These are phyloP conservation scores for Amphipoea lucens DNA, from an alignment of 2,888 invertebrate genomes.

Conservation along the genomic window DNA sequence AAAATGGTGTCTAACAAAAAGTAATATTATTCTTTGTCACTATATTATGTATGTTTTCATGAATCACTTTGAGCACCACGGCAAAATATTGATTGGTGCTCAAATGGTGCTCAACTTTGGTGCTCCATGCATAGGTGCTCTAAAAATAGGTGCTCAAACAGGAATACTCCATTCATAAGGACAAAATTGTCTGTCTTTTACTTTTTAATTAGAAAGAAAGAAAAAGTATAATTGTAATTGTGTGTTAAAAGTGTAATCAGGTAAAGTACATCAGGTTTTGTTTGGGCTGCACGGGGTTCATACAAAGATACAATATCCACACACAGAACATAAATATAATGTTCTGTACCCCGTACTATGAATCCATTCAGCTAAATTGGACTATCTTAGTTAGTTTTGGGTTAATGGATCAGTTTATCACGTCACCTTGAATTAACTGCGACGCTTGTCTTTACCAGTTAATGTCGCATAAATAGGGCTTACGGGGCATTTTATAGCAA, in stretches of 20 bases:
- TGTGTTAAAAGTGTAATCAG: neutral
- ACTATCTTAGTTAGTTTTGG: conserved; percentile 39
- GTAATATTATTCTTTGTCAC: neutral
- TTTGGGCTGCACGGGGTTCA: neutral
- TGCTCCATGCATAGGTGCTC: too few relatives aligned
- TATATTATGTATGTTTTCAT: neutral
- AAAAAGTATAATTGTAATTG: too few relatives aligned
- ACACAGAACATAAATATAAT: neutral
- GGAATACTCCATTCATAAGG: neutral
- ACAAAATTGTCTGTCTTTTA: neutral
- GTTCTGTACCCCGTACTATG: conserved; percentile 16
- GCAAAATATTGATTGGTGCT: too few relatives aligned
- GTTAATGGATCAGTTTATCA: conserved; percentile 53
- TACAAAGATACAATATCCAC: conserved; percentile 18
- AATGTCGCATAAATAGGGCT: conserved; percentile 36
- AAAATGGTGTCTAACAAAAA: conserved; percentile 10
- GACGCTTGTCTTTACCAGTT: conserved; percentile 28
- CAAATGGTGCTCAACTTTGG: too few relatives aligned
- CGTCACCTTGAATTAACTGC: conserved; percentile 58
- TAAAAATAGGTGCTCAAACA: too few relatives aligned
- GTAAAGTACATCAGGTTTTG: neutral
- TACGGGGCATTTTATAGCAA: conserved; percentile 32
- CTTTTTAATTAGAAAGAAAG: neutral
- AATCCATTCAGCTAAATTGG: conserved; percentile 42
- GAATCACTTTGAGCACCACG: neutral